A percentile compares a stretch with the other conserved stretches of the same genome.
Evolutionary conservation across 2,888 invertebrate genomes (phyloP).

Genomic region (Archips xylosteana): DNA sequence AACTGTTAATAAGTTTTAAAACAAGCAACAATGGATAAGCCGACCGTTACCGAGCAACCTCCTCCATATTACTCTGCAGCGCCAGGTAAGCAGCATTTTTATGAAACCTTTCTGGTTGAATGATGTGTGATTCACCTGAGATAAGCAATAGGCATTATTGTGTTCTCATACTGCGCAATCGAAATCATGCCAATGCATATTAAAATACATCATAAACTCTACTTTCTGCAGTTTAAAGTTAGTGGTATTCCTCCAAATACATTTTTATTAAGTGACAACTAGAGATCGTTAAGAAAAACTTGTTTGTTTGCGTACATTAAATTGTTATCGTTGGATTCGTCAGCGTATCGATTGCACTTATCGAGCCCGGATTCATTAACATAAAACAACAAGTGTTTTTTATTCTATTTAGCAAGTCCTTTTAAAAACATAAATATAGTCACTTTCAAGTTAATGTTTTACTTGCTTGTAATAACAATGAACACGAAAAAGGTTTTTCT

Average conservation of each 20-base stretch:
- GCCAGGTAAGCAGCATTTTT: conserved; percentile 61
- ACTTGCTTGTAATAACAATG: background rate
- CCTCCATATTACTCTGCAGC: conserved; percentile 82
- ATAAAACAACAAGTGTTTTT: conserved; percentile 1
- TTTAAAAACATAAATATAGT: background rate
- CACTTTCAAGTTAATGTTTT: background rate
- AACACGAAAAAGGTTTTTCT: background rate
- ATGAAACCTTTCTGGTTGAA: conserved; percentile 50
- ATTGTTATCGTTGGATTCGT: conserved; percentile 28
- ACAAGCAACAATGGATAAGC: conserved; percentile 69
- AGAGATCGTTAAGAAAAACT: background rate
- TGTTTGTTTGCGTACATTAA: conserved; percentile 11
- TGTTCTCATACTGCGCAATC: conserved; percentile 44
- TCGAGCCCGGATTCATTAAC: conserved; percentile 26
- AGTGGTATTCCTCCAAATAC: background rate
- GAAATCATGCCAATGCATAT: conserved; percentile 16
- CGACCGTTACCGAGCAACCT: conserved; percentile 74
- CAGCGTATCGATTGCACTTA: conserved; percentile 25
- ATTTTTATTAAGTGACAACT: background rate
- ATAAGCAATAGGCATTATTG: conserved; percentile 55
- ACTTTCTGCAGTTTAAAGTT: background rate
- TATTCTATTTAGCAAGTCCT: background rate
- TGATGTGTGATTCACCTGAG: conserved; percentile 64
- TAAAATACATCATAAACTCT: background rate
- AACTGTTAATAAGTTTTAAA: conserved; percentile 13